These are phyloP conservation scores for Anoplophora glabripennis DNA, from an alignment of 1,140 invertebrate genomes.

Conservation along the genomic window DNA sequence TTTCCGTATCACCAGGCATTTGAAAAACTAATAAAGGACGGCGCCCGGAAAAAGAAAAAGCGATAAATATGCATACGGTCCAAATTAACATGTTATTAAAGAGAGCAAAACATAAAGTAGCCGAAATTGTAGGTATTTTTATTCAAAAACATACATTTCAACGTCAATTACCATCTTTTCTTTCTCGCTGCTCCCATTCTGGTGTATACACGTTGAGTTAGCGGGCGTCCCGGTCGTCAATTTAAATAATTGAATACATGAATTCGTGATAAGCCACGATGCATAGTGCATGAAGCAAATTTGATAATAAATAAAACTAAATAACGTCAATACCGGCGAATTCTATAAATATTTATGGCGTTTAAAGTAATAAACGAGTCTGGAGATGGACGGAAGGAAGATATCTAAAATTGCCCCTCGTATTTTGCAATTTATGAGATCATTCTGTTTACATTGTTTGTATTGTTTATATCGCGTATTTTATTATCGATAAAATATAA, in stretches of 20 bases:
- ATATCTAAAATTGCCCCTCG: too few species aligned
- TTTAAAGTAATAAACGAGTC: conserved; percentile 40
- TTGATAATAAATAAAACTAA: conserved; percentile 51
- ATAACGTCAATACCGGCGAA: conserved; percentile 43
- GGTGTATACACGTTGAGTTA: neutral
- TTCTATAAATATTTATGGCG: conserved; percentile 47
- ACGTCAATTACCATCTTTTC: conserved; percentile 40
- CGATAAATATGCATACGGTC: too few species aligned
- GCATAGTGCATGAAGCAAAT: conserved; percentile 49
- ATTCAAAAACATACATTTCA: conserved; percentile 38
- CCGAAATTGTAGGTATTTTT: conserved; percentile 35
- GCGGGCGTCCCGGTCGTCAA: conserved; percentile 30
- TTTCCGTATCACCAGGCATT: conserved; percentile 12
- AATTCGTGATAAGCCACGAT: conserved; percentile 48
- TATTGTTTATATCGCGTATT: conserved; percentile 9
- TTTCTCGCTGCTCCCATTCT: conserved; percentile 28
- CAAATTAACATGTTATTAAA: conserved; percentile 26
- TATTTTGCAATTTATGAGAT: neutral
- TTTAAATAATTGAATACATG: conserved; percentile 51
- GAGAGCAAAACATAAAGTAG: conserved; percentile 31
- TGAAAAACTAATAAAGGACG: neutral
- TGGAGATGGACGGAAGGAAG: conserved; percentile 15
- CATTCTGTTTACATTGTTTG: conserved; percentile 9
- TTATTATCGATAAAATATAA: conserved; percentile 16
- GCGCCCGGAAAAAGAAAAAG: too few species aligned